Conservation (phyloP, 2,888 invertebrate species). For the Stenolophus ochropezus region DNA sequence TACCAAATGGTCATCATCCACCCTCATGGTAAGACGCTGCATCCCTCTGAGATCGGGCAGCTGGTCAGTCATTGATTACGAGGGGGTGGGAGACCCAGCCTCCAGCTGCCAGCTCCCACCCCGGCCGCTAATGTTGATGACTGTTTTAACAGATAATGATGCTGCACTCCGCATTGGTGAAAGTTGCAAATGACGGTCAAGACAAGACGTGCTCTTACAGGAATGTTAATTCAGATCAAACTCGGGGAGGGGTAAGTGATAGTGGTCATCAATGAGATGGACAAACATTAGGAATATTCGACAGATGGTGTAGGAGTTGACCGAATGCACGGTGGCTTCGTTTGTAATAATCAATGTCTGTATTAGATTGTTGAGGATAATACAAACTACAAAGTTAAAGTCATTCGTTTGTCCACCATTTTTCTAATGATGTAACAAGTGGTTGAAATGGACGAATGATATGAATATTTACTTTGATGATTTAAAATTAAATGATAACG, state of each 20-base stretch:
- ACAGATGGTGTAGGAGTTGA: background rate
- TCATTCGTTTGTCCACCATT: no score
- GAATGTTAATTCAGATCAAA: conserved; percentile 25
- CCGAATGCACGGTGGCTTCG: no score
- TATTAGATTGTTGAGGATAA: no score
- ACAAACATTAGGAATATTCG: background rate
- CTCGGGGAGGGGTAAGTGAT: background rate
- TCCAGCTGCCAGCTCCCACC: background rate
- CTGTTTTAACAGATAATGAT: conserved; percentile 60
- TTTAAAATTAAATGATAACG: no score
- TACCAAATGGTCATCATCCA: no score
- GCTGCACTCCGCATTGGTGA: conserved; percentile 38
- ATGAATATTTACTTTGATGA: no score
- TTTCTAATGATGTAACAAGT: no score
- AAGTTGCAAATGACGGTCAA: conserved; percentile 54
- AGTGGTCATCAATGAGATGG: background rate
- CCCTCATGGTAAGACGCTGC: background rate
- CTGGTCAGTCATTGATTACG: conserved; percentile 55
- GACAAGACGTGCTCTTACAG: conserved; percentile 9
- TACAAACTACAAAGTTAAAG: no score
- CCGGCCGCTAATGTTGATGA: conserved; percentile 55
- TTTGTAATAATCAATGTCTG: no score
- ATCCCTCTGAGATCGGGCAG: conserved; percentile 50
- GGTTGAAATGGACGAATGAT: no score
- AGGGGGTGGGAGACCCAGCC: background rate